Conservation (phyloP, 2,113 vertebrate genomes). For the Hippopotamus amphibius region DNA sequence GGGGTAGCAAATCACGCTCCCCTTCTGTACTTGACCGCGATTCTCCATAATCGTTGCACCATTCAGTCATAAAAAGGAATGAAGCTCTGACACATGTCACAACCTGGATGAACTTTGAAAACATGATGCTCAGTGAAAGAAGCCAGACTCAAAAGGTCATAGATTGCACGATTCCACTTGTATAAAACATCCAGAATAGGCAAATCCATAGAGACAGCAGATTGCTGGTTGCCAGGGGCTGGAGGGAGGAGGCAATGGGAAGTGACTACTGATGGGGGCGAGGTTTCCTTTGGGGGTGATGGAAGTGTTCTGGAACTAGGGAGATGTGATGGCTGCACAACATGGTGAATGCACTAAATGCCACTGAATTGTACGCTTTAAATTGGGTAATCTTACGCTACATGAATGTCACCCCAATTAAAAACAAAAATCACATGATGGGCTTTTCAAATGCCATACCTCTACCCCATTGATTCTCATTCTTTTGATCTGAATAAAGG, state of each 20-base stretch:
- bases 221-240: not conserved
- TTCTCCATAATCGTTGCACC: not conserved
- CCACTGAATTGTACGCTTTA: not conserved
- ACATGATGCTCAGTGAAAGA: not conserved
- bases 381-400: not conserved
- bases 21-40: fast-evolving
- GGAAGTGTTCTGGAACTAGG: not conserved
- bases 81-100: not conserved
- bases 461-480: not conserved
- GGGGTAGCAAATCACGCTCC: not conserved
- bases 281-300: not conserved
- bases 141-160: not conserved
- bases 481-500: not conserved
- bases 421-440: not conserved
- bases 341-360: no score
- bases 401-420: not conserved
- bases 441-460: not conserved
- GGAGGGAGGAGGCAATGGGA: no score
- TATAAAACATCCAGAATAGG: not conserved
- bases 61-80: not conserved
- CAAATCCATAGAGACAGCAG: not conserved
- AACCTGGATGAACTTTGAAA: not conserved
- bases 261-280: not conserved
- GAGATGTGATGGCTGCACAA: not conserved
- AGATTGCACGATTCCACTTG: not conserved